phyloP scores from a whole-genome alignment of 1,140 invertebrate genomes.

The Zaprionus nigranus region DNA sequence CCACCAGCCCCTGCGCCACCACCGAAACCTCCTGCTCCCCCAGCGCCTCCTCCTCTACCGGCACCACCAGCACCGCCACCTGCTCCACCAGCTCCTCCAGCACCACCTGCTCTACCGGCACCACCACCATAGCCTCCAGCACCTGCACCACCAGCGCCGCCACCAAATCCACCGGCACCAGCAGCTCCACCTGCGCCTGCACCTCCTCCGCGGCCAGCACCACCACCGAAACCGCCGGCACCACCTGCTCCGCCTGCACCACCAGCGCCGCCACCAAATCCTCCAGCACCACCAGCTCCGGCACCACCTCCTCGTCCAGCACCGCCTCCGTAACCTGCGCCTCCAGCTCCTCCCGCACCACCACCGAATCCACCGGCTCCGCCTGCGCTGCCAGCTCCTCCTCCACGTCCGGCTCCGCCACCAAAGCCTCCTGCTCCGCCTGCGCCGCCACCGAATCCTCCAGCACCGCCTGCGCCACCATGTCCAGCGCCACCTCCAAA shows the following conservation, averaged over 20 bases:
- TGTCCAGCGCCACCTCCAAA: slow-evolving; percentile 76
- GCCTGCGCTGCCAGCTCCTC: slow-evolving; percentile 55
- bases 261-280: slow-evolving; percentile 67
- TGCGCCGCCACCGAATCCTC: slow-evolving; percentile 75
- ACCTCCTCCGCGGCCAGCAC: slow-evolving; percentile 24
- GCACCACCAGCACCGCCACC: slow-evolving; percentile 42
- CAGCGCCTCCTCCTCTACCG: slow-evolving; percentile 67
- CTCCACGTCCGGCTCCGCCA: slow-evolving; percentile 20
- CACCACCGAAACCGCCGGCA: slow-evolving; percentile 24
- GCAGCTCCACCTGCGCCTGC: slow-evolving; percentile 39
- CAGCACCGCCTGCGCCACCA: slow-evolving; percentile 51
- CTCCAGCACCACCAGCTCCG: slow-evolving; percentile 58
- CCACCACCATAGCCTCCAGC: slow-evolving; percentile 32
- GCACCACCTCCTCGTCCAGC: slow-evolving; percentile 11
- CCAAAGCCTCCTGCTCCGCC: slow-evolving; percentile 62
- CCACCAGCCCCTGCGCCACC: slow-evolving; percentile 71
- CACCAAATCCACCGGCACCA: slow-evolving; percentile 60
- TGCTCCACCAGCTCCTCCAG: slow-evolving; percentile 68
- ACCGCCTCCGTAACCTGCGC: slow-evolving; percentile 74
- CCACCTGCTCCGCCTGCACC: slow-evolving; percentile 63
- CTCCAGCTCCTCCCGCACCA: slow-evolving; percentile 83
- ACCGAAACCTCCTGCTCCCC: slow-evolving; percentile 55
- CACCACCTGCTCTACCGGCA: slow-evolving; percentile 40
- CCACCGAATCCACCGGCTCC: slow-evolving; percentile 78
- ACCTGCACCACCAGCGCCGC: slow-evolving; percentile 68